Conservation (phyloP, 2,113 vertebrate genomes). For the Corvus cornix region DNA sequence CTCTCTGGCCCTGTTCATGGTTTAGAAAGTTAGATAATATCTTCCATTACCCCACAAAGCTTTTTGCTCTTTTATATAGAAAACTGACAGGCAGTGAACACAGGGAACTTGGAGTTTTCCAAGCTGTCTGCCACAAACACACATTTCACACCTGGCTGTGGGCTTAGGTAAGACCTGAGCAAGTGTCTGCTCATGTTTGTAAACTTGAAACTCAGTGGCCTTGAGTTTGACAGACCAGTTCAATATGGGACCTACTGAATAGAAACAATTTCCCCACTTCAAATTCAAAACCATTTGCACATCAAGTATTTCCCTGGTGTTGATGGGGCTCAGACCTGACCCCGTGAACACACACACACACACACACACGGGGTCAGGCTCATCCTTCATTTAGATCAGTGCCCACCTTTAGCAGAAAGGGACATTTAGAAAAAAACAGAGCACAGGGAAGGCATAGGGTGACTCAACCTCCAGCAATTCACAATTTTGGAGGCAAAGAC, state of each 20-base stretch:
- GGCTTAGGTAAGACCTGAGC: not conserved
- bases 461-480: not conserved
- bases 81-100: not conserved
- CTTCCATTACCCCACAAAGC: not conserved
- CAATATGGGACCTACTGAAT: not conserved
- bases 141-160: not conserved
- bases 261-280: not conserved
- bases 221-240: not conserved
- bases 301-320: fast-evolving
- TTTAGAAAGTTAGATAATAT: not conserved
- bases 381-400: not conserved
- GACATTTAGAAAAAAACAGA: not conserved
- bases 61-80: not conserved
- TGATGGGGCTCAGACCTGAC: not conserved
- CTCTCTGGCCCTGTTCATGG: not conserved
- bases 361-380: not conserved
- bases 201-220: fast-evolving
- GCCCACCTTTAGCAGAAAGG: not conserved
- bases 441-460: not conserved
- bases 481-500: not conserved
- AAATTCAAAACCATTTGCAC: not conserved
- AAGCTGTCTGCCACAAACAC: not conserved
- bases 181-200: fast-evolving
- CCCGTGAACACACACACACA: not conserved
- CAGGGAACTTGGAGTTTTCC: not conserved